Conservation (phyloP, 2,888 invertebrate species). For the Archips crataeganus region DNA sequence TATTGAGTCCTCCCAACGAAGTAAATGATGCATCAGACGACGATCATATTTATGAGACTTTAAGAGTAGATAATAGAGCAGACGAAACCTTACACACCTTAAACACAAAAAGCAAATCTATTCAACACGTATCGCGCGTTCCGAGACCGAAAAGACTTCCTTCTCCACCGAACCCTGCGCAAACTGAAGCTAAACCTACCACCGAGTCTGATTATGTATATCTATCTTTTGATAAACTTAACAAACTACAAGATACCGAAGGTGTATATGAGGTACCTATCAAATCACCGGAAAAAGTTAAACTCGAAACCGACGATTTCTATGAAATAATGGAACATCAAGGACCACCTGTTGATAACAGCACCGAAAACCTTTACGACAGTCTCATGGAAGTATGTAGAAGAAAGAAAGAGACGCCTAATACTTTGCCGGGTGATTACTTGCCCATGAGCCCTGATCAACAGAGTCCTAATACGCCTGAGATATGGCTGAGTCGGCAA, state of each 20-base stretch:
- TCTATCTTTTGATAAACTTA: conserved; percentile 76
- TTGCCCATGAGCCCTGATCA: conserved; percentile 78
- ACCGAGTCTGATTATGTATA: conserved; percentile 83
- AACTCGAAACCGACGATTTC: conserved; percentile 58
- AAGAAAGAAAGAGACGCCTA: conserved; percentile 68
- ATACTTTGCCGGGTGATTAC: conserved; percentile 65
- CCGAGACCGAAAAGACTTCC: conserved; percentile 69
- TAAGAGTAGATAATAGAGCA: conserved; percentile 75
- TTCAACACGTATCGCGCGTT: conserved; percentile 63
- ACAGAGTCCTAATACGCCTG: conserved; percentile 87
- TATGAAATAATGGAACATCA: conserved; percentile 74
- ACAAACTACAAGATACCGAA: conserved; percentile 63
- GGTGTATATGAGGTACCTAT: conserved; percentile 78
- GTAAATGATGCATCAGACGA: conserved; percentile 68
- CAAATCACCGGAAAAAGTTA: conserved; percentile 70
- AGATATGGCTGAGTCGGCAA: conserved; percentile 90
- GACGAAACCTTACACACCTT: conserved; percentile 63
- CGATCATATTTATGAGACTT: conserved; percentile 87
- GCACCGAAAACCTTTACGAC: conserved; percentile 74
- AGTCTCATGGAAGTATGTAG: conserved; percentile 74
- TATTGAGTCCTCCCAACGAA: conserved; percentile 54
- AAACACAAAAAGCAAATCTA: conserved; percentile 68
- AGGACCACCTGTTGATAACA: conserved; percentile 51
- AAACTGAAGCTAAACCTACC: conserved; percentile 53
- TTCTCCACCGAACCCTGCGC: conserved; percentile 62